Percentiles rank a stretch among this genome's conserved stretches.
These are phyloP conservation scores for Eulemur rubriventer DNA, from an alignment of 2,797 vertebrate species.

Conservation along the genomic window DNA sequence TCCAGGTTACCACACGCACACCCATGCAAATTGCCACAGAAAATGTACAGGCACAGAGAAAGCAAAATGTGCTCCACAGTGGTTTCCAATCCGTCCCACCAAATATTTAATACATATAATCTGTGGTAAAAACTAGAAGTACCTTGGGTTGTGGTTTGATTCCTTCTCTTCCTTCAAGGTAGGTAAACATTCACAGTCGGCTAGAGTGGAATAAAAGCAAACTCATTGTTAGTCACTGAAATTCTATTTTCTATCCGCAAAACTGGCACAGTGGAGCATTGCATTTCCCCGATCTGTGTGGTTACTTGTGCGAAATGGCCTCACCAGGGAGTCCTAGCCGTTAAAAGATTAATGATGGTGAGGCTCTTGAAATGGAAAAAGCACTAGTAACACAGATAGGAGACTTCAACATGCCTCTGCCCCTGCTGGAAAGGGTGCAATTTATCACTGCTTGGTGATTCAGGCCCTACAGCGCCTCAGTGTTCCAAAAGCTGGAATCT, in stretches of 20 bases:
- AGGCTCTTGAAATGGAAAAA: background rate
- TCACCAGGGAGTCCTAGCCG: background rate
- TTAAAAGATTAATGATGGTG: background rate
- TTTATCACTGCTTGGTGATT: background rate
- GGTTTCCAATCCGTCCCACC: no score
- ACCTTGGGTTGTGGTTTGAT: slow-evolving; percentile 84
- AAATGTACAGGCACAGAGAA: background rate
- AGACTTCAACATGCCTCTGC: background rate
- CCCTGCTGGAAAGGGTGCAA: background rate
- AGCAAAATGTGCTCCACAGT: fast-evolving
- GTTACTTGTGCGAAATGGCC: background rate
- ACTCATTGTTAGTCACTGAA: slow-evolving; percentile 36
- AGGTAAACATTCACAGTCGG: slow-evolving; percentile 84
- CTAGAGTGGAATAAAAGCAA: slow-evolving; percentile 75
- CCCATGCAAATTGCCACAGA: background rate
- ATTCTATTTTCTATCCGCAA: slow-evolving; percentile 27
- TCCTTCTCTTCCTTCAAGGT: slow-evolving; percentile 89
- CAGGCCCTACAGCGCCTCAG: background rate
- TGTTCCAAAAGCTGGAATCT: background rate
- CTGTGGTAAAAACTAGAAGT: slow-evolving; percentile 34
- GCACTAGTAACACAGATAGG: background rate
- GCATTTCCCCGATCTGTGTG: background rate
- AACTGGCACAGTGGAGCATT: background rate
- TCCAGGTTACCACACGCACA: background rate
- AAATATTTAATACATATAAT: no score